Percentiles rank a stretch among this genome's conserved stretches.
Conservation (phyloP, 92 coral and sea anemone genomes). For the Actinernus sp. region DNA sequence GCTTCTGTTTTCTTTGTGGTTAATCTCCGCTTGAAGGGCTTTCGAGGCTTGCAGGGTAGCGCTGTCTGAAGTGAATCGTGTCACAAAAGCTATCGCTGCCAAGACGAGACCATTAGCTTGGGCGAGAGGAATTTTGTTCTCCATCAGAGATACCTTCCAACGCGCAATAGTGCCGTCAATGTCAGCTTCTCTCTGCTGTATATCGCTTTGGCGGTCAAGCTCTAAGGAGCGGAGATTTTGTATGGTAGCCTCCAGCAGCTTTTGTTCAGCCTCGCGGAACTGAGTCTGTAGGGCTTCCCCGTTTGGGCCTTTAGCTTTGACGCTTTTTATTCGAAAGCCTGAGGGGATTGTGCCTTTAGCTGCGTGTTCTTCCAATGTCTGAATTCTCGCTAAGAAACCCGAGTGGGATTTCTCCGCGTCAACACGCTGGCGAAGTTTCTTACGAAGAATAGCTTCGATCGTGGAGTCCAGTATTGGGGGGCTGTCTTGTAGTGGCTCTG, state of each 20-base stretch:
- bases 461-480: conserved; percentile 37
- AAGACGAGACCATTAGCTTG: conserved; percentile 9
- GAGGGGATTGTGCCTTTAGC: conserved; percentile 11
- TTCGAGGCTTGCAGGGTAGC: conserved; percentile 12
- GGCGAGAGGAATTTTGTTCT: neutral
- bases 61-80: neutral
- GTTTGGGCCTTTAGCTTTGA: conserved; percentile 40
- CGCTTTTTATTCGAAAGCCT: conserved; percentile 23
- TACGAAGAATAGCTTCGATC: conserved; percentile 30
- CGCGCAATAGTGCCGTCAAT: conserved; percentile 30
- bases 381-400: conserved; percentile 25
- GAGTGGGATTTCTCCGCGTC: conserved; percentile 38
- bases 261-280: conserved; percentile 33
- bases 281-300: conserved; percentile 30
- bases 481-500: conserved; percentile 9
- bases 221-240: conserved; percentile 29
- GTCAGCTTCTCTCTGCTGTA: conserved; percentile 9
- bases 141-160: conserved; percentile 26
- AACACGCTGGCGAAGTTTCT: conserved; percentile 17
- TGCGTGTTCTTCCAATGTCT: conserved; percentile 13
- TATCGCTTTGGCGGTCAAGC: neutral
- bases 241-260: conserved; percentile 34
- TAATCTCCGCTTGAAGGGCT: conserved; percentile 12
- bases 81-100: conserved; percentile 10
- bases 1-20: too few species aligned